These are phyloP conservation scores for Nothocercus nigrocapillus DNA, from an alignment of 2,113 vertebrate species.

Conservation along the genomic window DNA sequence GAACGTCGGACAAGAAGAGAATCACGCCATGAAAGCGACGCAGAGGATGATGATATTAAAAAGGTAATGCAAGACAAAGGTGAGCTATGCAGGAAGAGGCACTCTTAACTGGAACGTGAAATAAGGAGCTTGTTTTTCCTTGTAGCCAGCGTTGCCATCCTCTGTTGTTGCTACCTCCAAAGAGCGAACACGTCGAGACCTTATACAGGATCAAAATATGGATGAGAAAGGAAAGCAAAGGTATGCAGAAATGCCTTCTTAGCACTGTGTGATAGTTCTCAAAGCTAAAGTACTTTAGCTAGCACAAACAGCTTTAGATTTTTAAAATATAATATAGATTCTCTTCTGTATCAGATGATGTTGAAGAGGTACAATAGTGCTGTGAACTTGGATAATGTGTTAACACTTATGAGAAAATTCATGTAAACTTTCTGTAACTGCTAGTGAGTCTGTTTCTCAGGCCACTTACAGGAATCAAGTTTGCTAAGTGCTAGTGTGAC, in stretches of 20 bases:
- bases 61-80: conserved; percentile 79
- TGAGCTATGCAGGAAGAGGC: not conserved
- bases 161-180: conserved; percentile 99
- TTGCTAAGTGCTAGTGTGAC: not conserved
- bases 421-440: not conserved
- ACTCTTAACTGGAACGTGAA: not conserved
- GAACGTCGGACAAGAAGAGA: conserved; percentile 97
- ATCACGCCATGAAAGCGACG: conserved; percentile 96
- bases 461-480: not conserved
- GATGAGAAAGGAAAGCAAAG: conserved; percentile 98
- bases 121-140: not conserved
- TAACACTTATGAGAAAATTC: too few relatives aligned
- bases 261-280: fast-evolving
- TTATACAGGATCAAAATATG: conserved; percentile 99
- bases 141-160: conserved; percentile 97
- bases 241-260: conserved; percentile 59
- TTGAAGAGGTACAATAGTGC: not conserved
- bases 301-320: not conserved
- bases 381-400: not conserved
- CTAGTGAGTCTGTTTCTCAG: not conserved
- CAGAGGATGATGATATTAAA: conserved; percentile 98
- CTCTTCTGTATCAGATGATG: not conserved
- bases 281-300: too few relatives aligned
- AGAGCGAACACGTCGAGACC: conserved; percentile 97
- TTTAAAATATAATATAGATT: not conserved